Percentiles rank a stretch among this genome's conserved stretches.
Conservation (phyloP, 35 echinoderm and acorn worm genomes). For the Holothuria glaberrima region DNA sequence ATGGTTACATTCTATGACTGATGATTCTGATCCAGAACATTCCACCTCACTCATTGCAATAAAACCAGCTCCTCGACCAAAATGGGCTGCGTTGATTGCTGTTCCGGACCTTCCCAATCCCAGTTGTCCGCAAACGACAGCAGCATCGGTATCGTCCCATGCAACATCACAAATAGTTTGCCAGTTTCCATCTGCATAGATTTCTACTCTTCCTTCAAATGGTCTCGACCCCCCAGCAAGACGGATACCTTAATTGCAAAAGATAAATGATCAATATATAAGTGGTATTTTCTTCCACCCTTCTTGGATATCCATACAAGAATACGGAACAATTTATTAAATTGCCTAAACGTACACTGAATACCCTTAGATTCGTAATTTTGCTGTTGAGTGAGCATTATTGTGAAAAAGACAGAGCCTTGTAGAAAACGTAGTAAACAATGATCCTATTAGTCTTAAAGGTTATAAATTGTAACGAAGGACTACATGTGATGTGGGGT, state of each 20-base stretch:
- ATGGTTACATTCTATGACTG: neutral
- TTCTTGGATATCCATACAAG: too few relatives aligned
- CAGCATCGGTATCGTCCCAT: conserved; percentile 32
- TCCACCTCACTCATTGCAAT: conserved; percentile 18
- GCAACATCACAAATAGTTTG: conserved; percentile 52
- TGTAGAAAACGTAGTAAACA: too few relatives aligned
- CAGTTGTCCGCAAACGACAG: conserved; percentile 49
- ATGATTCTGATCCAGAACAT: conserved; percentile 7
- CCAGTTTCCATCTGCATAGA: conserved; percentile 39
- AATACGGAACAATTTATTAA: too few relatives aligned
- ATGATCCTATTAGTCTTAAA: too few relatives aligned
- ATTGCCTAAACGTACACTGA: too few relatives aligned
- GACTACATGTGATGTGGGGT: too few relatives aligned
- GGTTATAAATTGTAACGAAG: too few relatives aligned
- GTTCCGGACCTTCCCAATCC: conserved; percentile 18
- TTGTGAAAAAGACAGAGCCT: too few relatives aligned
- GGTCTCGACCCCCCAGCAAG: conserved; percentile 17
- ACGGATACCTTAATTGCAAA: conserved; percentile 7
- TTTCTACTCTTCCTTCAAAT: conserved; percentile 53
- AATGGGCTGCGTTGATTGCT: neutral
- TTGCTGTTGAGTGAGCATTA: too few relatives aligned
- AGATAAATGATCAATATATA: too few relatives aligned
- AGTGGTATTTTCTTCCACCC: too few relatives aligned
- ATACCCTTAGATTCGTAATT: too few relatives aligned
- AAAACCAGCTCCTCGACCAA: neutral